A percentile compares a stretch with the other conserved stretches of the same genome.
phyloP scores from a whole-genome alignment of 1,140 invertebrate species.

The Agrypnia vestita region DNA sequence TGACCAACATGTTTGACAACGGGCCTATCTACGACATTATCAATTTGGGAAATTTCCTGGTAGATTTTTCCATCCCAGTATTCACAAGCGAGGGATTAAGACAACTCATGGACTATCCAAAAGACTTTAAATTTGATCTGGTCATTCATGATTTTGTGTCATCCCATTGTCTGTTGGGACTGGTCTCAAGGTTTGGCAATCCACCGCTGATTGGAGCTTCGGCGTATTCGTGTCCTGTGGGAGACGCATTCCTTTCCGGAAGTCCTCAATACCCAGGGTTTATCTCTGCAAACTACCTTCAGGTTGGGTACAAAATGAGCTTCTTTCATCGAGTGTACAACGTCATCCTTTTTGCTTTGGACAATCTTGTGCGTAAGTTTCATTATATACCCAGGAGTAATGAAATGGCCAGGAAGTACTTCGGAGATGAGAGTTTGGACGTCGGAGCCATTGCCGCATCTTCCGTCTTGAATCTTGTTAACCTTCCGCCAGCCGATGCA shows the following conservation, averaged over 20 bases:
- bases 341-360: slow-evolving; percentile 57
- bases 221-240: slow-evolving; percentile 53
- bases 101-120: slow-evolving; percentile 55
- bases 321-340: slow-evolving; percentile 64
- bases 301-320: slow-evolving; percentile 59
- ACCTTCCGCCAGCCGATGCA: slow-evolving; percentile 53
- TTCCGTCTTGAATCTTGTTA: slow-evolving; percentile 51
- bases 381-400: slow-evolving; percentile 51
- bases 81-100: slow-evolving; percentile 49
- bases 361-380: slow-evolving; percentile 48
- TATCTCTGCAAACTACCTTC: slow-evolving; percentile 49
- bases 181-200: slow-evolving; percentile 57
- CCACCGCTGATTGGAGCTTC: slow-evolving; percentile 57
- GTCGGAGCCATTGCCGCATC: slow-evolving; percentile 51
- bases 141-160: slow-evolving; percentile 61
- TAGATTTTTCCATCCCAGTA: slow-evolving; percentile 49
- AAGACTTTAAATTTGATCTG: slow-evolving; percentile 61
- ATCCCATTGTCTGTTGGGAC: slow-evolving; percentile 59
- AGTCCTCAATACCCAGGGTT: slow-evolving; percentile 54
- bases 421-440: slow-evolving; percentile 45
- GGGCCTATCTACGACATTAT: slow-evolving; percentile 43
- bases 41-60: slow-evolving; percentile 47
- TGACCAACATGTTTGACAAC: slow-evolving; percentile 32
- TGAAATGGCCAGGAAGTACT: slow-evolving; percentile 47
- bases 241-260: slow-evolving; percentile 49